phyloP scores from a whole-genome alignment of 2,888 invertebrate species.

The Pristionchus japonicus region DNA sequence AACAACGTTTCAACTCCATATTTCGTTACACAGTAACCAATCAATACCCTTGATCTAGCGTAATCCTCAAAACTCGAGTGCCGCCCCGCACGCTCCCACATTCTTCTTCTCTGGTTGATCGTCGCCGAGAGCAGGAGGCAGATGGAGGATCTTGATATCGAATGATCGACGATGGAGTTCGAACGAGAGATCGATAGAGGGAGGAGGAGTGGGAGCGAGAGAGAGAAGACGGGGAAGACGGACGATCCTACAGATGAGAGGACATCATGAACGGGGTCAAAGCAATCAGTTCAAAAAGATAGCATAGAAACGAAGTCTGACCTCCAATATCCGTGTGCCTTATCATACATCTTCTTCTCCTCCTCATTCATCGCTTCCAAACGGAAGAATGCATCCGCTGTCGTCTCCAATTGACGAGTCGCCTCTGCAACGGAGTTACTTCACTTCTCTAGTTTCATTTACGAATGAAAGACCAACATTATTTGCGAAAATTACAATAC shows the following conservation, averaged over 20 bases:
- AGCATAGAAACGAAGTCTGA: background rate
- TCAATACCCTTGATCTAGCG: background rate
- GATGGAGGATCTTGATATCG: constrained; percentile 43
- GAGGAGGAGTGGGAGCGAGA: constrained; percentile 33
- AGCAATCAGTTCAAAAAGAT: background rate
- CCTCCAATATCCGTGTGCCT: constrained; percentile 46
- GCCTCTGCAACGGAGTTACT: background rate
- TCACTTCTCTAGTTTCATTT: background rate
- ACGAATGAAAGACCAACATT: background rate
- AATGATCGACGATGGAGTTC: constrained; percentile 44
- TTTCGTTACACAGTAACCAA: background rate
- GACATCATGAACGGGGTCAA: background rate
- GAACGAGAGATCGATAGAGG: constrained; percentile 38
- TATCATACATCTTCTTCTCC: constrained; percentile 44
- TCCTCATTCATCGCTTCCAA: constrained; percentile 45
- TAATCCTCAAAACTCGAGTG: constrained; percentile 27
- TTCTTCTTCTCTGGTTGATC: background rate
- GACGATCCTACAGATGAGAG: background rate
- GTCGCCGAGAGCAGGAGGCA: constrained; percentile 44
- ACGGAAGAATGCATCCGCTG: constrained; percentile 32
- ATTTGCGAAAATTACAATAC: background rate
- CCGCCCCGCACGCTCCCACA: background rate
- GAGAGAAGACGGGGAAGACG: constrained; percentile 43
- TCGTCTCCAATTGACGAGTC: constrained; percentile 18
- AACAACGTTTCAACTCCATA: background rate